Base-by-base conservation (phyloP, 2,797 vertebrate genomes). In the Passerculus sandwichensis region DNA sequence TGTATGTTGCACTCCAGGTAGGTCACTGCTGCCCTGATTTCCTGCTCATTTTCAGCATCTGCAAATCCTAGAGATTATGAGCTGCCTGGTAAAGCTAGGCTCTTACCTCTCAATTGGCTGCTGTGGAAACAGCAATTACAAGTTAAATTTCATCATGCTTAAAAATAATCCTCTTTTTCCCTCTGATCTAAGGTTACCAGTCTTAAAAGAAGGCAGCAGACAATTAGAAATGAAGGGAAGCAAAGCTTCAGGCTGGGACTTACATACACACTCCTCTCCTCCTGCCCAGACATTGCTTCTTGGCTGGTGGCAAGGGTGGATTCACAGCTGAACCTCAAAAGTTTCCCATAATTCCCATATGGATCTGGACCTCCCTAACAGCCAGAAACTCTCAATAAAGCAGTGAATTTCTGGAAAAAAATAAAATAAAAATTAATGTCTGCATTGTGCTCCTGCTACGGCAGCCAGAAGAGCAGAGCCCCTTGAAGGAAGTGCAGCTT, bases 111-210 rank as follows among this genome's bases (percentile, higher is more conserved):
- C 76, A 70, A 20, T 38, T 78, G 76, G 89, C 89, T 90, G 79
- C 85, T 90, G 54, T 32, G 38, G 85, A 93, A 92, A 84, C 60
- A 80, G 79, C 73, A 88, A 94, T 93, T 91, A 80, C 27, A 83
- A 93, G 60, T 81, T 91, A 89, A 95, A 91, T 94, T 94, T 92
- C 81, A 88, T 65, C 62, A 66, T 45, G 30, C 62, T 94, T 94
- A 85, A 89, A 76, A 88, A 40, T 73, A 72, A 85, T 81, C 57
- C 82, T 69, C 34, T 29, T 76, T 79, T 85, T 8, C 44, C 14
- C 38, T 88, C 74, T 73, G 20, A 36, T 90, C 36, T 95, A 61
- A 88, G 50, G 57, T 80, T 80, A 53, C 34, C 47, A 51, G 59
- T 61, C 65, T 91, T 91, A 62, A 70, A 88, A 79, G 83, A 84